Conservation (phyloP, 2,797 vertebrate genomes). For the Buphagus erythrorhynchus region DNA sequence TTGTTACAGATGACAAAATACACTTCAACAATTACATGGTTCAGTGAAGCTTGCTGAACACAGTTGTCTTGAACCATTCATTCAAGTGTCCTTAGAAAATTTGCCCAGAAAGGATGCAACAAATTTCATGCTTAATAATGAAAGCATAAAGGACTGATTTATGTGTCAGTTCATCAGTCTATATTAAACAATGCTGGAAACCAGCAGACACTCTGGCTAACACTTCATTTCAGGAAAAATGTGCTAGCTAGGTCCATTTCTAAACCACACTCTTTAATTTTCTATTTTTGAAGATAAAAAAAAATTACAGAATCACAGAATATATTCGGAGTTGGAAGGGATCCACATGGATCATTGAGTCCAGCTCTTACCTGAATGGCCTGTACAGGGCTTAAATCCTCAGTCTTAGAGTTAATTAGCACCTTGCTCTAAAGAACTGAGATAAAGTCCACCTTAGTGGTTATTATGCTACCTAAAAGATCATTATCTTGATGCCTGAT, state of each 20-base stretch:
- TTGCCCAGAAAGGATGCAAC: neutral
- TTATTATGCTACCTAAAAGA: neutral
- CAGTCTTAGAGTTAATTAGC: neutral
- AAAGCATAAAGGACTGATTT: neutral
- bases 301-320: neutral
- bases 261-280: neutral
- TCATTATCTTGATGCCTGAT: neutral
- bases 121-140: neutral
- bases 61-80: neutral
- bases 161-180: neutral
- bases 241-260: neutral
- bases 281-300: neutral
- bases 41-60: neutral
- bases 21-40: neutral
- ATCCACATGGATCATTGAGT: neutral
- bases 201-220: neutral
- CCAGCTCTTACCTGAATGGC: neutral
- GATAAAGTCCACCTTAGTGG: neutral
- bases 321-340: neutral
- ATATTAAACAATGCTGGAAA: neutral
- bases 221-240: neutral
- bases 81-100: neutral
- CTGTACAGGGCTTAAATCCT: neutral
- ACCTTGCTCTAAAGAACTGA: neutral
- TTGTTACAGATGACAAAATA: neutral